phyloP scores from a whole-genome alignment of 2,797 vertebrate genomes.

The Lepilemur ruficaudatus region DNA sequence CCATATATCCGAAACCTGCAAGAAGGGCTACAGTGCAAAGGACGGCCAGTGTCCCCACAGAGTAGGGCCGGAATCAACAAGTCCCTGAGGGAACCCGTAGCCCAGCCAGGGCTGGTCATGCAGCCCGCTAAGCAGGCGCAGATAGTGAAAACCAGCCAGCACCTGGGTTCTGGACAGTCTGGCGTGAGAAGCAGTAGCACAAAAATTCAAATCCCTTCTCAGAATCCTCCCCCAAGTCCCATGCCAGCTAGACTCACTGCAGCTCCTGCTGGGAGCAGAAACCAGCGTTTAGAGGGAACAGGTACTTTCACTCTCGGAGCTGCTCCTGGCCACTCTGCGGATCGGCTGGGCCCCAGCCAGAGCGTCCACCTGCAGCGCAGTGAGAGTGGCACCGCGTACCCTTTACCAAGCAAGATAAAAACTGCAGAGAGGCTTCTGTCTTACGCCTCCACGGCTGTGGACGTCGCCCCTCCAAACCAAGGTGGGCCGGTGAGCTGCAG shows the following conservation, averaged over 20 bases:
- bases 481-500: constrained; percentile 62
- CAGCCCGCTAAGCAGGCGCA: constrained; percentile 97
- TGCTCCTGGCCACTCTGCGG: constrained; percentile 78
- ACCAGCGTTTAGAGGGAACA: constrained; percentile 73
- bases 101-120: constrained; percentile 89
- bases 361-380: constrained; percentile 78
- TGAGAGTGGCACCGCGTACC: constrained; percentile 79
- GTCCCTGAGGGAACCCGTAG: constrained; percentile 86
- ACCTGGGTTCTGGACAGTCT: constrained; percentile 89
- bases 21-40: constrained; percentile 86
- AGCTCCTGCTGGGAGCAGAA: constrained; percentile 64
- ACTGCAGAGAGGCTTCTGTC: constrained; percentile 84
- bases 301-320: constrained; percentile 6
- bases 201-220: constrained; percentile 83
- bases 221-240: constrained; percentile 91
- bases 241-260: constrained; percentile 87
- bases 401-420: constrained; percentile 85
- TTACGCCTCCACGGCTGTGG: constrained; percentile 84
- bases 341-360: constrained; percentile 81
- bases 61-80: constrained; percentile 80
- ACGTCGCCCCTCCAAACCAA: constrained; percentile 78
- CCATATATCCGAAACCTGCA: constrained; percentile 86
- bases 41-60: constrained; percentile 84
- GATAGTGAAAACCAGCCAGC: constrained; percentile 97
- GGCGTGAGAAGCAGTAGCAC: constrained; percentile 76